Evolutionary conservation across 2,888 invertebrate species (phyloP).

Genomic region (Thymelicus lineola): DNA sequence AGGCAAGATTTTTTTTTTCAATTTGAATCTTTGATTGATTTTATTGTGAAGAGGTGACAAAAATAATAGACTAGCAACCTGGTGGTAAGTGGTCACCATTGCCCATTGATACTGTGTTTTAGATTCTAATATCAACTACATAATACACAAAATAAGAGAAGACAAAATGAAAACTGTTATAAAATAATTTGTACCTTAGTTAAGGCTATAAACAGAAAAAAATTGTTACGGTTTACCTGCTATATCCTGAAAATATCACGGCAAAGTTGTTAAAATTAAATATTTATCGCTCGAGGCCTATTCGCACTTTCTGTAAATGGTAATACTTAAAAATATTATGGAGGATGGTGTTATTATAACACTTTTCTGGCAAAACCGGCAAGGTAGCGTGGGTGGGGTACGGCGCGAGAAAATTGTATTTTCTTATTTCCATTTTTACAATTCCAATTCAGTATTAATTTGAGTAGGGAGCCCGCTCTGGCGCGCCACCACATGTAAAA

Average conservation of each 20-base stretch:
- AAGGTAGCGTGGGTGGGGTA: slow-evolving; percentile 64
- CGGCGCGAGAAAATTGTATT: slow-evolving; percentile 83
- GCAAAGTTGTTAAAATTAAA: slow-evolving; percentile 35
- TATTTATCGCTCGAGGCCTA: slow-evolving; percentile 26
- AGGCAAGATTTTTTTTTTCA: slow-evolving; percentile 37
- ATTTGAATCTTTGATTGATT: not conserved
- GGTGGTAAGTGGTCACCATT: no score
- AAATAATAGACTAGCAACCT: no score
- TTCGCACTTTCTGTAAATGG: slow-evolving; percentile 42
- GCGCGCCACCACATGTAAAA: slow-evolving; percentile 84
- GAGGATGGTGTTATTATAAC: slow-evolving; percentile 71
- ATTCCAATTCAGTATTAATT: slow-evolving; percentile 86
- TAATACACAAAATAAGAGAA: not conserved
- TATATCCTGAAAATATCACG: slow-evolving; percentile 31
- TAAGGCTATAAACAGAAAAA: slow-evolving; percentile 13
- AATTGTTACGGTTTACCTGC: slow-evolving; percentile 25
- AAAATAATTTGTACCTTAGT: slow-evolving; percentile 6
- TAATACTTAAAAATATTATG: slow-evolving; percentile 65
- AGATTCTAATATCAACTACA: not conserved
- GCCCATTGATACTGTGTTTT: no score
- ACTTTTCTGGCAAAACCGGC: slow-evolving; percentile 75
- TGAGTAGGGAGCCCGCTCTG: slow-evolving; percentile 78
- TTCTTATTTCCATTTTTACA: slow-evolving; percentile 85
- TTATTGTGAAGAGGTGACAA: no score
- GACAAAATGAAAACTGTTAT: not conserved